Base-by-base conservation (phyloP, 2,113 vertebrate genomes). In the Danionella cerebrum region DNA sequence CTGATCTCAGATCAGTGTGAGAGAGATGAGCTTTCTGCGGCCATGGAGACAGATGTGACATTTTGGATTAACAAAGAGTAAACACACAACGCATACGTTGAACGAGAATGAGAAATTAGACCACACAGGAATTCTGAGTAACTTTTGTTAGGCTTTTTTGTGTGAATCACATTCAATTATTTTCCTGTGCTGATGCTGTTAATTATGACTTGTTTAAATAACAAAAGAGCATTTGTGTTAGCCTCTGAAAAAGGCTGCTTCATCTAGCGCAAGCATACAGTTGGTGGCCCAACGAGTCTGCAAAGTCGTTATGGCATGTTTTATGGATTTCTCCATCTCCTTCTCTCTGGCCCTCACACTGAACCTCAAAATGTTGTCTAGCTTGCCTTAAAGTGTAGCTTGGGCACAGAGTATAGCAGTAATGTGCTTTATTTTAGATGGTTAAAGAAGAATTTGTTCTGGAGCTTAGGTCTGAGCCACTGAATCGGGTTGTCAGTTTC, bases 41-140 rank as follows among this genome's bases (percentile, higher is more conserved):
- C 67, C 55, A 52, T 69, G 44, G 67, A 69, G 33, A 69, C 67
- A 41, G 55, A 69, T 60, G 41, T 69, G 54, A 51, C 54, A 50
- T 19, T 48, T 21, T 58, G 35, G 54, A 59, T 38, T 48, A 58
- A 63, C 48, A 2, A 67, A 33, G 67, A 72, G 70, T 67, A 70
- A 74, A 75, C 72, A 79, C 53, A 52, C 41, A 69, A 68, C 66
- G 67, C 68, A 67, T 80, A 76, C 70, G 62, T 47, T 63, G 42
- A 16, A 63, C 29, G 16, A 31, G 25, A 48, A 48, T 48, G 44
- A 63, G 42, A 42, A 44, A 33, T 11, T 1, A 33, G 44, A 63
- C 44, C 59, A 63, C 59, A 63, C 59, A 63, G 25, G 42, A 36
- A 33, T 48, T 63, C 12, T 22, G 13, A 4, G 48, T 48, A 47